Conservation (phyloP, 2,888 invertebrate species). For the Campaea margaritaria region DNA sequence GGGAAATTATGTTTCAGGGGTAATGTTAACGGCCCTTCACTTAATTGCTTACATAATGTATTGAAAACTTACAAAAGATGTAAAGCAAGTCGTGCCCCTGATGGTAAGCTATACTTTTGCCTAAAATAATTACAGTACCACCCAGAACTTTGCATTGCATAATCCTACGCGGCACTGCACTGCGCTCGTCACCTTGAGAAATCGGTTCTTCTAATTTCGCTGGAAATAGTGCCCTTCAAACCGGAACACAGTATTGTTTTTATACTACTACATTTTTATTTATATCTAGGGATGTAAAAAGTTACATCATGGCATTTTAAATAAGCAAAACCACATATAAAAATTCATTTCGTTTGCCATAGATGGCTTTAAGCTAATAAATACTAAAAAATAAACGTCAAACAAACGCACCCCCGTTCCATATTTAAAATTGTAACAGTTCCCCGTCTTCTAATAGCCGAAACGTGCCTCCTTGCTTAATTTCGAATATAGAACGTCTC, state of each 20-base stretch:
- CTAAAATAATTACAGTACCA: no score
- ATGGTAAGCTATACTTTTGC: no score
- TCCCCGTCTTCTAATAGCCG: slow-evolving; percentile 56
- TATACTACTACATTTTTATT: no score
- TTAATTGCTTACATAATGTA: neutral
- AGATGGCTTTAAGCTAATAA: slow-evolving; percentile 32
- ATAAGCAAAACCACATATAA: slow-evolving; percentile 51
- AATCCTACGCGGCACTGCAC: no score
- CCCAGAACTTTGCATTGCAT: no score
- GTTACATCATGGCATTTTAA: slow-evolving; percentile 46
- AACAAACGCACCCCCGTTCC: slow-evolving; percentile 48
- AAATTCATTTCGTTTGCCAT: slow-evolving; percentile 16
- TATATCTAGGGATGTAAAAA: neutral
- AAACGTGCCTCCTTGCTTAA: slow-evolving; percentile 62
- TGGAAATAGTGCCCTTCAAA: no score
- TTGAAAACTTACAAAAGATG: no score
- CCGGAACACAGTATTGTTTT: no score
- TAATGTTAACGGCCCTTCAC: neutral
- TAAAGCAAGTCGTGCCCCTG: no score
- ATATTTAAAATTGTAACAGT: slow-evolving; percentile 51
- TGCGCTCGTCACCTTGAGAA: no score
- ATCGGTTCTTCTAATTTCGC: no score
- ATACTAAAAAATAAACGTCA: slow-evolving; percentile 49
- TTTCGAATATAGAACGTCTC: slow-evolving; percentile 62
- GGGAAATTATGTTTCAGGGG: slow-evolving; percentile 1